Conservation (phyloP, 2,888 invertebrate genomes). For the Corythucha ciliata region DNA sequence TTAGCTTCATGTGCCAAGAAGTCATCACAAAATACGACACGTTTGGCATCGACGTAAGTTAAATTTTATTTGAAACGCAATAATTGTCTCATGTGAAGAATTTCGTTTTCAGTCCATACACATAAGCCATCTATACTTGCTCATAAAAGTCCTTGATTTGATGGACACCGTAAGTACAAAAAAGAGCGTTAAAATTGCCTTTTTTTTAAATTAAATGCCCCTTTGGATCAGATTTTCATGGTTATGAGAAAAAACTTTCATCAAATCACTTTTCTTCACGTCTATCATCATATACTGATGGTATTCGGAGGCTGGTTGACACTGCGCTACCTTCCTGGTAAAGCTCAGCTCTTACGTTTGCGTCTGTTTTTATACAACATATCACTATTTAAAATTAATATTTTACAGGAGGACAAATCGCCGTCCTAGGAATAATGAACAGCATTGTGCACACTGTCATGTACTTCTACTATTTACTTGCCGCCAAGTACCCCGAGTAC, state of each 20-base stretch:
- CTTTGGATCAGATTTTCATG: constrained; percentile 27
- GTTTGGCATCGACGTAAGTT: not conserved
- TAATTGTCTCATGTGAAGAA: too few species aligned
- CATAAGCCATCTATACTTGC: constrained; percentile 16
- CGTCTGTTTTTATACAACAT: too few species aligned
- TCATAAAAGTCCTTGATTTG: constrained; percentile 12
- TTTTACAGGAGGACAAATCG: constrained; percentile 45
- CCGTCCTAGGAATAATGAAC: constrained; percentile 45
- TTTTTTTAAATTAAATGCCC: not conserved
- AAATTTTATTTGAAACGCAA: not conserved
- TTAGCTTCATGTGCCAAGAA: not conserved
- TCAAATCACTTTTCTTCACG: constrained; percentile 24
- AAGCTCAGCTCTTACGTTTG: not conserved
- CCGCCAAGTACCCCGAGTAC: constrained; percentile 44
- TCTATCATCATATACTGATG: constrained; percentile 28
- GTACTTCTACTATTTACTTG: constrained; percentile 47
- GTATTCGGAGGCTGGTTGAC: constrained; percentile 18
- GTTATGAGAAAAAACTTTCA: constrained; percentile 26
- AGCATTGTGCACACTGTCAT: constrained; percentile 46
- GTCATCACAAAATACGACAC: too few species aligned
- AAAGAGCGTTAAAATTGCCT: not conserved
- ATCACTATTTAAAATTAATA: not conserved
- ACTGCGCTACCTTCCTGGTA: constrained; percentile 26
- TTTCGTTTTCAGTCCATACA: constrained; percentile 19
- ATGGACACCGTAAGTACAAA: constrained; percentile 20